A percentile compares a stretch with the other conserved stretches of the same genome.
phyloP scores from a whole-genome alignment of 2,797 vertebrate genomes.

The Syndactyla subalaris region DNA sequence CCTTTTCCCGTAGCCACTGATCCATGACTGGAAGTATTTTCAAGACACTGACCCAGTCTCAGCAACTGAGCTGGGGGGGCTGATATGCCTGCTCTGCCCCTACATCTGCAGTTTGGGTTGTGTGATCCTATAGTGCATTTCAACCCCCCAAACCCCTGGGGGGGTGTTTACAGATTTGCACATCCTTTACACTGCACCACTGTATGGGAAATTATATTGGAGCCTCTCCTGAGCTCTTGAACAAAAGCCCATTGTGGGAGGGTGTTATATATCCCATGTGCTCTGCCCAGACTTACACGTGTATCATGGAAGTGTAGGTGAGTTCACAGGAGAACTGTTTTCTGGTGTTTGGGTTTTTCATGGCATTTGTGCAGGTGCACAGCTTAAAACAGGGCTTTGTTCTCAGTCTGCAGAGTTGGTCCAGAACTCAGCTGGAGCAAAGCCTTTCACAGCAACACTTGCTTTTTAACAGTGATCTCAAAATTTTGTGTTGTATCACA shows the following conservation, averaged over 20 bases:
- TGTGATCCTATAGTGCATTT: neutral
- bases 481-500: neutral
- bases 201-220: constrained; percentile 63
- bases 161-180: neutral
- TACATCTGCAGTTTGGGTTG: neutral
- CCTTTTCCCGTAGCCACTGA: neutral
- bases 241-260: constrained; percentile 64
- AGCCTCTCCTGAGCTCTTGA: constrained; percentile 36
- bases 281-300: neutral
- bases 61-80: neutral
- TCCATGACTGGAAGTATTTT: neutral
- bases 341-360: neutral
- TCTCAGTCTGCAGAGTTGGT: neutral
- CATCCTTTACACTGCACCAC: constrained; percentile 35
- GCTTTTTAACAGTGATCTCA: neutral
- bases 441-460: neutral
- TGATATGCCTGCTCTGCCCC: neutral
- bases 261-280: neutral
- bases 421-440: neutral
- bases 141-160: neutral
- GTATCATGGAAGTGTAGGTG: neutral
- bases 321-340: neutral
- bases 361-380: constrained; percentile 14
- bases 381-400: neutral
- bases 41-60: neutral